Evolutionary conservation across 2,113 vertebrate genomes (phyloP).

Genomic region (Petaurus breviceps): DNA sequence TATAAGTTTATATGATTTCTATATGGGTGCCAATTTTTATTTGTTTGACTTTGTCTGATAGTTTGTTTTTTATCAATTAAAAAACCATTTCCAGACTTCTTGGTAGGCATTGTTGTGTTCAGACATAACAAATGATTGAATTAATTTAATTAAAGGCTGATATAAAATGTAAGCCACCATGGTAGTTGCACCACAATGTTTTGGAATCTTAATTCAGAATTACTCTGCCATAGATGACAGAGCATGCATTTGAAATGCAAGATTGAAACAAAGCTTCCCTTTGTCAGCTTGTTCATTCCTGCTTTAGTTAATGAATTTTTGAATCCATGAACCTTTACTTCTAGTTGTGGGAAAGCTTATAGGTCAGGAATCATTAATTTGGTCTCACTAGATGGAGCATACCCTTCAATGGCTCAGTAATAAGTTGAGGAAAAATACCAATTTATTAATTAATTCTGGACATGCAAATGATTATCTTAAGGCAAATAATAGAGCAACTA

Average conservation of each 20-base stretch:
- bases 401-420: not conserved
- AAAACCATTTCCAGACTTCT: not conserved
- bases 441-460: not conserved
- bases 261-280: not conserved
- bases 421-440: not conserved
- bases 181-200: not conserved
- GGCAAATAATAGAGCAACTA: not conserved
- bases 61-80: not conserved
- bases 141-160: not conserved
- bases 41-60: not conserved
- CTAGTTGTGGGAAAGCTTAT: conserved; percentile 4
- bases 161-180: conserved; percentile 19
- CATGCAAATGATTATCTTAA: not conserved
- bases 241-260: not conserved
- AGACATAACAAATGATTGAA: not conserved
- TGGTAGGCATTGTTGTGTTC: not conserved
- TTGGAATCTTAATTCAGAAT: not conserved
- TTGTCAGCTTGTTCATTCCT: not conserved
- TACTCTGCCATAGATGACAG: not conserved
- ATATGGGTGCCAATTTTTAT: not conserved
- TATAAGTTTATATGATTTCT: not conserved
- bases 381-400: conserved; percentile 9
- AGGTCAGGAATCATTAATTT: not conserved
- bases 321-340: not conserved
- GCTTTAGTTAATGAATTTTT: not conserved